phyloP scores from a whole-genome alignment of 2,113 vertebrate genomes.

The Amblyopsis rosae region DNA sequence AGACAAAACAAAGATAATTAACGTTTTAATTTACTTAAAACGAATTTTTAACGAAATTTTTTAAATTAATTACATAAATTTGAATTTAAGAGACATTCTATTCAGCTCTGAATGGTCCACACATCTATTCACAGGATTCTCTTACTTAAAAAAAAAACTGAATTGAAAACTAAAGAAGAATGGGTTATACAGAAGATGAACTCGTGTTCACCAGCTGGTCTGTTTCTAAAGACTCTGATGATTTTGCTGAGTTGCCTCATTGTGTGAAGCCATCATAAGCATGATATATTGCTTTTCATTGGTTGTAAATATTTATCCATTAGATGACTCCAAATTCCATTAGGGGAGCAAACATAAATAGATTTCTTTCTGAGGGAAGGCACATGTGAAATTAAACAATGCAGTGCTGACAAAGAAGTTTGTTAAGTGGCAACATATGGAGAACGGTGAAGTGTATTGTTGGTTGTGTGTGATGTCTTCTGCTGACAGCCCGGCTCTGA shows the following conservation, averaged over 20 bases:
- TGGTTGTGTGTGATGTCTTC: constrained; percentile 37
- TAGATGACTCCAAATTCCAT: constrained; percentile 73
- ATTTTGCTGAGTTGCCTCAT: constrained; percentile 27
- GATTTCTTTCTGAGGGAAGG: constrained; percentile 57
- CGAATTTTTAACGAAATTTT: too few species aligned
- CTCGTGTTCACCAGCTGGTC: constrained; percentile 22
- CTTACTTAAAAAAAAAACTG: too few species aligned
- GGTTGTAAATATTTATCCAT: constrained; percentile 76
- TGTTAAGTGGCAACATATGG: constrained; percentile 75
- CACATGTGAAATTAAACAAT: constrained; percentile 71
- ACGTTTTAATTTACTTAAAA: too few species aligned
- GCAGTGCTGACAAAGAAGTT: constrained; percentile 54
- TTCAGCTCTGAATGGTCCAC: too few species aligned
- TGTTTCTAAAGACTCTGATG: constrained; percentile 40
- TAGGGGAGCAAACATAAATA: constrained; percentile 70
- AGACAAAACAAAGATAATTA: constrained; percentile 35
- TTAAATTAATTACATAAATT: too few species aligned
- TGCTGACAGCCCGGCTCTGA: constrained; percentile 61
- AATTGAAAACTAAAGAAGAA: not conserved
- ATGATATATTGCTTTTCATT: constrained; percentile 62
- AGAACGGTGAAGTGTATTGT: constrained; percentile 26
- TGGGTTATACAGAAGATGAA: constrained; percentile 7
- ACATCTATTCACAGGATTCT: not conserved
- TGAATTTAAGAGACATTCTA: too few species aligned
- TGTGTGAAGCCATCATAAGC: constrained; percentile 50